Percentiles rank a stretch among this genome's conserved stretches.
phyloP scores from a whole-genome alignment of 2,797 vertebrate genomes.

The Muraenolepis orangiensis region DNA sequence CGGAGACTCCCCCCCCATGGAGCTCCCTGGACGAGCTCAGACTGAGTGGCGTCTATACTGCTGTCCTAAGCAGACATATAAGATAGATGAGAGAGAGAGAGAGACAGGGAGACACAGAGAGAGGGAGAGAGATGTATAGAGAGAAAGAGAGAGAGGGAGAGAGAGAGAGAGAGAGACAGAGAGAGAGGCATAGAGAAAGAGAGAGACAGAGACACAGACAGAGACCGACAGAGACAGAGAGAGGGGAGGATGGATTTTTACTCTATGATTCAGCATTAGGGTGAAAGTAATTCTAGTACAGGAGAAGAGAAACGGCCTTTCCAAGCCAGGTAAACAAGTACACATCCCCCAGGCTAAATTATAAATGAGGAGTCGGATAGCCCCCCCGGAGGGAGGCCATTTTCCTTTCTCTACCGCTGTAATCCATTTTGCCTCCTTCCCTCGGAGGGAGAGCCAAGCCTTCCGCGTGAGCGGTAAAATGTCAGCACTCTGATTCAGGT shows the following conservation, averaged over 20 bases:
- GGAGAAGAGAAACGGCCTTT: background rate
- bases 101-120: no score
- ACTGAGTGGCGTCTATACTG: no score
- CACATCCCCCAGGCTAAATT: slow-evolving; percentile 28
- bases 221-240: no score
- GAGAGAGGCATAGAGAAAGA: no score
- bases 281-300: background rate
- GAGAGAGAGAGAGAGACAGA: no score
- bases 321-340: slow-evolving; percentile 23
- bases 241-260: background rate
- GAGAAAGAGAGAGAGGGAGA: no score
- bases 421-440: slow-evolving; percentile 23
- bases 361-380: slow-evolving; percentile 28
- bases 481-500: slow-evolving; percentile 48
- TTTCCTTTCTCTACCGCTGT: slow-evolving; percentile 29
- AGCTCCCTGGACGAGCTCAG: no score
- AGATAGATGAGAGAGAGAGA: no score
- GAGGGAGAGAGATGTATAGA: no score
- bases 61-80: no score
- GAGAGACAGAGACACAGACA: no score
- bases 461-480: slow-evolving; percentile 38
- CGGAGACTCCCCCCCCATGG: no score
- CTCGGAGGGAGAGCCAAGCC: background rate
- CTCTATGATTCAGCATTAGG: background rate
- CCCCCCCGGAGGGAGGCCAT: slow-evolving; percentile 14